Evolutionary conservation across 2,797 vertebrate genomes (phyloP).

Genomic region (Channallabes apus): DNA sequence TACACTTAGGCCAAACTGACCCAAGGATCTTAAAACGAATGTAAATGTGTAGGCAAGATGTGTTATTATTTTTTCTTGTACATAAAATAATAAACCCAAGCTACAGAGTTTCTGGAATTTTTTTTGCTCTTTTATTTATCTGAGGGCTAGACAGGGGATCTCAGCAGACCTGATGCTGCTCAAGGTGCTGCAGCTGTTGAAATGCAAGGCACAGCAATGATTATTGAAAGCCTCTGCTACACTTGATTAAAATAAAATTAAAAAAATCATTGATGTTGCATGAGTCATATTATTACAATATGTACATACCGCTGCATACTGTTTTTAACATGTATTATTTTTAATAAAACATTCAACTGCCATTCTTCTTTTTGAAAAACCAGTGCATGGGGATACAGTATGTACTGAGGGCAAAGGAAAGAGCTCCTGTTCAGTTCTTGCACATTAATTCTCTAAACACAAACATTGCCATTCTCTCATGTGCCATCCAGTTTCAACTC

Average conservation of each 20-base stretch:
- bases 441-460: constrained; percentile 45
- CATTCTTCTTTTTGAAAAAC: constrained; percentile 27
- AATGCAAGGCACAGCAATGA: constrained; percentile 19
- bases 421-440: constrained; percentile 27
- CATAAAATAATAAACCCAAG: not conserved
- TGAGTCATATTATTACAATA: not conserved
- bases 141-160: not conserved
- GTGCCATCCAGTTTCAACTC: constrained; percentile 49
- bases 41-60: not conserved
- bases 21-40: not conserved
- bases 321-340: constrained; percentile 2
- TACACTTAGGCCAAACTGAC: not conserved
- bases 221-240: constrained; percentile 18
- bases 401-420: constrained; percentile 20
- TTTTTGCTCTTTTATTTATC: not conserved
- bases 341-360: constrained; percentile 8
- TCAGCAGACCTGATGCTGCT: constrained; percentile 14
- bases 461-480: constrained; percentile 46
- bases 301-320: constrained; percentile 1
- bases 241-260: not conserved
- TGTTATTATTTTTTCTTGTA: not conserved
- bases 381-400: constrained; percentile 20
- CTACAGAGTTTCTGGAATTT: not conserved
- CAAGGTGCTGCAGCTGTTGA: not conserved
- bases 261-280: not conserved